phyloP scores from a whole-genome alignment of 2,888 invertebrate species.

The Melanchra persicariae region DNA sequence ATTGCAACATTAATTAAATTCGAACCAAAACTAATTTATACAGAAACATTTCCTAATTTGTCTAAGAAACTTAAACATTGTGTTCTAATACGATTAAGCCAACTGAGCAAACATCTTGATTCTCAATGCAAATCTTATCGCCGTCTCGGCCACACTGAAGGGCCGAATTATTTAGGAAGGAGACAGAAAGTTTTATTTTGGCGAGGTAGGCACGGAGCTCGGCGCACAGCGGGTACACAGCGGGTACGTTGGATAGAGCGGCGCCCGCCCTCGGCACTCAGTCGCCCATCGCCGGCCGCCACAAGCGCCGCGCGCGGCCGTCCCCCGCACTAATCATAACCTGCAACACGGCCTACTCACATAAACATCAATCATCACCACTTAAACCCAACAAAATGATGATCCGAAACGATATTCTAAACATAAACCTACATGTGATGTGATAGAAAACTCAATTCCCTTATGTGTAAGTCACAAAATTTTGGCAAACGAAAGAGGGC shows the following conservation, averaged over 20 bases:
- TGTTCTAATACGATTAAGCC: slow-evolving; percentile 7
- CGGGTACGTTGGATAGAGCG: slow-evolving; percentile 41
- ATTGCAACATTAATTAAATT: background rate
- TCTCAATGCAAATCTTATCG: slow-evolving; percentile 46
- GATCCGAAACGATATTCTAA: slow-evolving; percentile 42
- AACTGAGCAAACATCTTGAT: slow-evolving; percentile 42
- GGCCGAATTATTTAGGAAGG: slow-evolving; percentile 59
- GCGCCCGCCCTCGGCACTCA: slow-evolving; percentile 83
- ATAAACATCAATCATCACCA: slow-evolving; percentile 62
- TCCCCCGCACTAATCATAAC: slow-evolving; percentile 82
- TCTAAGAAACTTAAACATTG: background rate
- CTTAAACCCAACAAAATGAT: slow-evolving; percentile 41
- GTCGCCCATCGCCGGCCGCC: slow-evolving; percentile 83
- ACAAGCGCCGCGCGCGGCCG: slow-evolving; percentile 84
- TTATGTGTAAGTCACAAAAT: slow-evolving; percentile 57
- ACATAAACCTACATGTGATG: slow-evolving; percentile 52
- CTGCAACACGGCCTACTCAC: slow-evolving; percentile 77
- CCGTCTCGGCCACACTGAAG: slow-evolving; percentile 51
- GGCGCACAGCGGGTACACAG: slow-evolving; percentile 22
- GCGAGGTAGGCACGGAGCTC: slow-evolving; percentile 43
- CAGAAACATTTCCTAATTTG: background rate
- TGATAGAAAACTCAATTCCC: slow-evolving; percentile 49
- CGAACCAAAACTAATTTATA: background rate
- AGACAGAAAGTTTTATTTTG: slow-evolving; percentile 66
- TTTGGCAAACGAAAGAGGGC: slow-evolving; percentile 70